These are phyloP conservation scores for Amblyornis subalaris DNA, from an alignment of 2,113 vertebrate genomes.

Conservation along the genomic window DNA sequence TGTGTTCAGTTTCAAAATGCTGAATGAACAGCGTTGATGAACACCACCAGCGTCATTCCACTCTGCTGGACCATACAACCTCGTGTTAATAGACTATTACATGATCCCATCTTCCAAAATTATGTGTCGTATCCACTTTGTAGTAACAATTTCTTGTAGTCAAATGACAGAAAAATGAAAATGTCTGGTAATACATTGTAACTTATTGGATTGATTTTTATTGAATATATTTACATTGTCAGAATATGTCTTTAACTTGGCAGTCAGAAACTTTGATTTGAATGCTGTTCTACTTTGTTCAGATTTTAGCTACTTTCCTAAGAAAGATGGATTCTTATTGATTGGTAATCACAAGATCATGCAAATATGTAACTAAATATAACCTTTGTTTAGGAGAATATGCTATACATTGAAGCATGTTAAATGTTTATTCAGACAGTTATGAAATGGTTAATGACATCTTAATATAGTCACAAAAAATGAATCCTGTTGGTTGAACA, in stretches of 20 bases:
- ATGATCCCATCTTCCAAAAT: background rate
- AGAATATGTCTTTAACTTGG: background rate
- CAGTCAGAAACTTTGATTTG: background rate
- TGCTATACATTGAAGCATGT: background rate
- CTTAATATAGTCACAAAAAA: background rate
- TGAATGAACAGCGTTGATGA: background rate
- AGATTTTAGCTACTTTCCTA: background rate
- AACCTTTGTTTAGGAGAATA: background rate
- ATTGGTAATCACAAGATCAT: background rate
- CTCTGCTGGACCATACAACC: background rate
- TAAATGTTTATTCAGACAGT: background rate
- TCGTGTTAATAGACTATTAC: background rate
- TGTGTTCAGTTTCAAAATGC: background rate
- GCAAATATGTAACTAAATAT: background rate
- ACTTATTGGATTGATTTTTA: background rate
- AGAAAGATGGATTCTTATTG: background rate
- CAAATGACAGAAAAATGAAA: background rate
- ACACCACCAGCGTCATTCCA: background rate
- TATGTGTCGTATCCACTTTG: background rate
- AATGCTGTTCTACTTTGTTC: background rate
- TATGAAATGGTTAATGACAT: background rate
- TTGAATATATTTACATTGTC: background rate
- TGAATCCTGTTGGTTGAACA: background rate
- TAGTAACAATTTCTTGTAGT: background rate
- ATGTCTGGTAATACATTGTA: background rate